A percentile compares a stretch with the other conserved stretches of the same genome.
These are phyloP conservation scores for Zosterops pallidus DNA, from an alignment of 2,113 vertebrate genomes.

Conservation along the genomic window DNA sequence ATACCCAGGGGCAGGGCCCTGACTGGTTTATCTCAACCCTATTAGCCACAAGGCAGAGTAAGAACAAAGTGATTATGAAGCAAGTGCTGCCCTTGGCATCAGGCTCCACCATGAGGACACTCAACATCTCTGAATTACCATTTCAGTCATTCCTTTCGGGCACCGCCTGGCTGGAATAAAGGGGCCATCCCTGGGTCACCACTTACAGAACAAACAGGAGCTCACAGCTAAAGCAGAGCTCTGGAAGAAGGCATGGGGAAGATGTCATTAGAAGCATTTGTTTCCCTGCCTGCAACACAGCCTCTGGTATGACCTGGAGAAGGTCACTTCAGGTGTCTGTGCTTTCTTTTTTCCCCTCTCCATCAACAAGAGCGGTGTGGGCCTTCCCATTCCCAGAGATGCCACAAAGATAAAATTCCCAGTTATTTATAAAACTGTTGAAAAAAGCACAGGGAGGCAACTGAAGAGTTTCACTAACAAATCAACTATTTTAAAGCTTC, in stretches of 20 bases:
- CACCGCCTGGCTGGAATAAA: not conserved
- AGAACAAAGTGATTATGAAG: not conserved
- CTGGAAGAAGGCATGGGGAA: not conserved
- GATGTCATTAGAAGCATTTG: not conserved
- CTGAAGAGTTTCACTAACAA: not conserved
- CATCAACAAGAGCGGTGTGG: not conserved
- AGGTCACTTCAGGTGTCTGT: not conserved
- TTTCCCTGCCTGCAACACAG: not conserved
- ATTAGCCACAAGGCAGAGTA: not conserved
- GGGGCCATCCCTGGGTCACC: not conserved
- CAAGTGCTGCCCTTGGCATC: not conserved
- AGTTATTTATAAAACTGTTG: not conserved
- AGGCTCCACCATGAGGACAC: not conserved
- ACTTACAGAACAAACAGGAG: not conserved
- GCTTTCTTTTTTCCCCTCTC: not conserved
- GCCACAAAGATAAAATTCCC: not conserved
- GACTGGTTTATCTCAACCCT: not conserved
- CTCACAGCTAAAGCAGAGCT: not conserved
- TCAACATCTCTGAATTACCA: not conserved
- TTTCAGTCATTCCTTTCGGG: not conserved
- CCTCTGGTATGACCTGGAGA: not conserved
- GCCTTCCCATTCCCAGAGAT: not conserved
- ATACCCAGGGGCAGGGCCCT: not conserved
- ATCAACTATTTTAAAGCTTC: not conserved
- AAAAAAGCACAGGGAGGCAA: not conserved